Evolutionary conservation across 2,797 vertebrate species (phyloP), one percentile per base, ranked within the genome.

Genomic region (Cossypha caffra): DNA sequence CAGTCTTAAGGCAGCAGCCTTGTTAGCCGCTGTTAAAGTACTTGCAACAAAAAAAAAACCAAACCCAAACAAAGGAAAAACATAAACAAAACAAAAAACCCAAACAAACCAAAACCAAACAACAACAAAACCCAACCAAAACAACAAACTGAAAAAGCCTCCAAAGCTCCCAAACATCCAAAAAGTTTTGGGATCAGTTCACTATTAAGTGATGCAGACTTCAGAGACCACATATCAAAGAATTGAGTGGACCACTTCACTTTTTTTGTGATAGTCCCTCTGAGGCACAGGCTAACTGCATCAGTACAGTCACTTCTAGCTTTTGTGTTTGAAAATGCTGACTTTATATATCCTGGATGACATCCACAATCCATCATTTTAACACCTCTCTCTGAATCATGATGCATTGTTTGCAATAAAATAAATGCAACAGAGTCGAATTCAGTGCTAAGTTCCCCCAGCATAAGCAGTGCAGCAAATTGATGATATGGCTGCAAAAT

Each of bases 11-110:
- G 62, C 64, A 29, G 73, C 35, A 67, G 74, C 42, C 63, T 91
- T 74, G 86, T 91, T 89, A 87, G 61, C n/a, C 7, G 7, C 69
- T 52, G 35, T 57, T 73, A 37, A 95, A 90, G 52, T 38, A 84
- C 15, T 57, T 50, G 20, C 16, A 33, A 40, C 21, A 13, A 43
- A 29, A 16, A 10, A 10, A 6, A 0, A 0, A 1, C 16, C 5
- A 31, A 48, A 26, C 29, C 6, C 23, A 28, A 69, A 37, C 1
- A n/a, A 62, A 40, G 40, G 40, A 40, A 40, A 16, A 40, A 2
- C 4, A 8, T 18, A 38, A 52, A 35, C 54, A 33, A 24, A 55
- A n/a, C 18, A 5, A 43, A 48, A 48, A 15, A 5, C 10, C 6
- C 2, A 26, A 43, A 35, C 13, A 18, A 52, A 33, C 0, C 4